Percentiles rank a stretch among this genome's conserved stretches.
Conservation (phyloP, 2,113 vertebrate genomes). For the Strix uralensis region DNA sequence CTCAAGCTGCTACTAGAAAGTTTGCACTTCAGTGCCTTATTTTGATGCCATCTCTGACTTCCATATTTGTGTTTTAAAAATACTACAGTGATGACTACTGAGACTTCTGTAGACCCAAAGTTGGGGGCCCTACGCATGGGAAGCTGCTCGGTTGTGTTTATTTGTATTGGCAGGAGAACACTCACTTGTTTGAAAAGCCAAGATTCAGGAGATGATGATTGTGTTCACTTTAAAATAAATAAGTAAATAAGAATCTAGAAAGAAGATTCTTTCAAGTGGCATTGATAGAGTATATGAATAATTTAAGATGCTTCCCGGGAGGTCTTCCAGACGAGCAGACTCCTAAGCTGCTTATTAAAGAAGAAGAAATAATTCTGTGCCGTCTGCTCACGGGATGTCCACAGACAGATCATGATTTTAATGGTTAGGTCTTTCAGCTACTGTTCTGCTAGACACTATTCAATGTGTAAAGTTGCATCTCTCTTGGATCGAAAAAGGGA, state of each 20-base stretch:
- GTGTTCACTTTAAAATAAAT: neutral
- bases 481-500: neutral
- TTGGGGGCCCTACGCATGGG: neutral
- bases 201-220: neutral
- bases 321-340: neutral
- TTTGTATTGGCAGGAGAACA: neutral
- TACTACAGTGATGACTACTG: neutral
- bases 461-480: neutral
- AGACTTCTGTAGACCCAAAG: neutral
- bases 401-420: neutral
- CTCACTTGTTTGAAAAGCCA: neutral
- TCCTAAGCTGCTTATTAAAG: neutral
- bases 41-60: neutral
- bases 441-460: neutral
- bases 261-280: neutral
- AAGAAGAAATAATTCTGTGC: neutral
- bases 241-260: neutral
- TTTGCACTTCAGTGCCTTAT: neutral
- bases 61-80: neutral
- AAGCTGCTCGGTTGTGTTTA: neutral
- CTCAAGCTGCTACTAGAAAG: neutral
- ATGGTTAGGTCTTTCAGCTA: neutral
- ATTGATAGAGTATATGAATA: neutral
- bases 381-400: neutral
- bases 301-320: neutral